A percentile compares a stretch with the other conserved stretches of the same genome.
These are phyloP conservation scores for Xiphophorus couchianus DNA, from an alignment of 2,113 vertebrate genomes.

Conservation along the genomic window DNA sequence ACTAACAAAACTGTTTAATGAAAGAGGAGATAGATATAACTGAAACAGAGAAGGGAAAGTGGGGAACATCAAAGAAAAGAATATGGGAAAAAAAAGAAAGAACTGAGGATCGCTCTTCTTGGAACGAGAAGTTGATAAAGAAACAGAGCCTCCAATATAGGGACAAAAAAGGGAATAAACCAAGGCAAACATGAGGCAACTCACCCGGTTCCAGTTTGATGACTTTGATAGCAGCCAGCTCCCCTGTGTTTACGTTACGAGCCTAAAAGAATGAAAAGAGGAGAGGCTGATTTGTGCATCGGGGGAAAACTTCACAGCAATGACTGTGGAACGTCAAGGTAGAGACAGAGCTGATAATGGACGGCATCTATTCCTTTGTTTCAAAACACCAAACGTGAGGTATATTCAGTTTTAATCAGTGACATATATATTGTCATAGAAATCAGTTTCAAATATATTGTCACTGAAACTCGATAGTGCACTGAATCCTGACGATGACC, in stretches of 20 bases:
- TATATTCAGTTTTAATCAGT: not conserved
- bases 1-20: not conserved
- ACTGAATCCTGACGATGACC: no score
- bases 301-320: not conserved
- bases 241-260: conserved; percentile 89
- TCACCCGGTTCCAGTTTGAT: conserved; percentile 98
- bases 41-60: not conserved
- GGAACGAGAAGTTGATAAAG: not conserved
- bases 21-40: not conserved
- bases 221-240: conserved; percentile 98
- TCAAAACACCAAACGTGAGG: not conserved
- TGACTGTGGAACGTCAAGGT: not conserved
- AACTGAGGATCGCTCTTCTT: not conserved
- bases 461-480: no score
- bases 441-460: not conserved
- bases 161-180: not conserved
- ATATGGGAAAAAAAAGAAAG: not conserved
- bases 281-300: conserved; percentile 12
- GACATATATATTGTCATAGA: not conserved
- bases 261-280: conserved; percentile 79
- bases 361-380: not conserved
- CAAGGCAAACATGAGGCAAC: conserved; percentile 34
- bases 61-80: not conserved
- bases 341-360: not conserved
- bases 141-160: not conserved